Percentiles rank a stretch among this genome's conserved stretches.
Conservation (phyloP, 2,888 invertebrate species). For the Steromphala cineraria region DNA sequence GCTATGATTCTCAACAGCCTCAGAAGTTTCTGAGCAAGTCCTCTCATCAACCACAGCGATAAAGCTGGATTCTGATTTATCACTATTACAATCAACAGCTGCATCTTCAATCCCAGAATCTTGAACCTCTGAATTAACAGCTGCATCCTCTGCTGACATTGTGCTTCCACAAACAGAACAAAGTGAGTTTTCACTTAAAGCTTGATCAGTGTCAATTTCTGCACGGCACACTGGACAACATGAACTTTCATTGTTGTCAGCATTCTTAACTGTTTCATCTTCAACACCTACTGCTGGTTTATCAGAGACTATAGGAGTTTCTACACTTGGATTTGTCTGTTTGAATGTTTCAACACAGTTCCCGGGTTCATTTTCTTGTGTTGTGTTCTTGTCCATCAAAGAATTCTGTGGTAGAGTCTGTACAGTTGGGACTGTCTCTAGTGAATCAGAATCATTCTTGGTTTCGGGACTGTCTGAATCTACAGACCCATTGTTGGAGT, state of each 20-base stretch:
- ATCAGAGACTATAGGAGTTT: background rate
- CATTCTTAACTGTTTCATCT: background rate
- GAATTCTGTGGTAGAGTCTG: background rate
- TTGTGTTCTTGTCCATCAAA: background rate
- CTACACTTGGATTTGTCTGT: background rate
- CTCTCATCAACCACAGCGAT: conserved; percentile 4
- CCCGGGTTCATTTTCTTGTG: background rate
- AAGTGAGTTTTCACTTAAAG: background rate
- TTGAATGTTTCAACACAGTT: background rate
- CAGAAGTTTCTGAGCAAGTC: background rate
- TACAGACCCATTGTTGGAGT: too few relatives aligned
- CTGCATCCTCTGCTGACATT: background rate
- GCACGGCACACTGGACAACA: too few relatives aligned
- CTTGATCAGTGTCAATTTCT: too few relatives aligned
- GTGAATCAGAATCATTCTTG: too few relatives aligned
- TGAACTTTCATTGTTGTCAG: too few relatives aligned
- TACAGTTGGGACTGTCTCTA: too few relatives aligned
- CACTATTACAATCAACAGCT: background rate
- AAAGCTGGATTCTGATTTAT: background rate
- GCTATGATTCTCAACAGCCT: background rate
- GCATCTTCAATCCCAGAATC: too few relatives aligned
- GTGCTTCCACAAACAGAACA: background rate
- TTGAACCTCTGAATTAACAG: background rate
- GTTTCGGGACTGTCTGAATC: too few relatives aligned
- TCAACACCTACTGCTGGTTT: background rate